These are phyloP conservation scores for Bellardia pandia DNA, from an alignment of 2,888 invertebrate species.

Conservation along the genomic window DNA sequence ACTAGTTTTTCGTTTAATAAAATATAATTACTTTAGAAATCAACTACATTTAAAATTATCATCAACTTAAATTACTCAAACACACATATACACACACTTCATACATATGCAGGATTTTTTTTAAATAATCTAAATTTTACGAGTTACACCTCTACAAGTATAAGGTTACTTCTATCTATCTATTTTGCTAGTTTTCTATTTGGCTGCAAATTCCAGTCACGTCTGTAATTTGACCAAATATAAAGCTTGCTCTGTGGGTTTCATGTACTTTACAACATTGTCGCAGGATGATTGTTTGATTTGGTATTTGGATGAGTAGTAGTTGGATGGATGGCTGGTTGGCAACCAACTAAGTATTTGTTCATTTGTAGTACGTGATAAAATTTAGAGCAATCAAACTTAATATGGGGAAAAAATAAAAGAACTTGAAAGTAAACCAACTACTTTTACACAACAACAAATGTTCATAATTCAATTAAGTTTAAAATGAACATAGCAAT, in stretches of 20 bases:
- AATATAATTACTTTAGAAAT: slow-evolving; percentile 11
- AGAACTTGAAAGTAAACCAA: slow-evolving; percentile 15
- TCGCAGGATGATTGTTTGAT: slow-evolving; percentile 50
- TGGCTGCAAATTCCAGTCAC: slow-evolving; percentile 40
- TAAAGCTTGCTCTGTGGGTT: slow-evolving; percentile 46
- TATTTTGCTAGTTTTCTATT: slow-evolving; percentile 12
- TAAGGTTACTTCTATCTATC: not conserved
- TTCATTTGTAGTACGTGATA: slow-evolving; percentile 59
- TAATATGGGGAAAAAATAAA: not conserved
- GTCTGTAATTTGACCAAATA: slow-evolving; percentile 62
- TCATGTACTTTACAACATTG: slow-evolving; percentile 28
- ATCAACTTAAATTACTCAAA: not conserved
- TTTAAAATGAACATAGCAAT: slow-evolving; percentile 13
- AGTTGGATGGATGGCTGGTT: slow-evolving; percentile 46
- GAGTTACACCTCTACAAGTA: slow-evolving; percentile 38
- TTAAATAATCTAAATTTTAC: slow-evolving; percentile 49
- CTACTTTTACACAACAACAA: not conserved
- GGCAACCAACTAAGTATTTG: slow-evolving; percentile 66
- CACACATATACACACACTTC: not conserved
- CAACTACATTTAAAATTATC: slow-evolving; percentile 12
- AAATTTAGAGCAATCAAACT: slow-evolving; percentile 54
- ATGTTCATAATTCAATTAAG: slow-evolving; percentile 51
- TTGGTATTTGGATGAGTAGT: slow-evolving; percentile 49
- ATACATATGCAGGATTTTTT: not conserved
- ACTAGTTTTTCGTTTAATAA: not conserved